Evolutionary conservation across 2,888 invertebrate genomes (phyloP).

Genomic region (Toxonevra muliebris): DNA sequence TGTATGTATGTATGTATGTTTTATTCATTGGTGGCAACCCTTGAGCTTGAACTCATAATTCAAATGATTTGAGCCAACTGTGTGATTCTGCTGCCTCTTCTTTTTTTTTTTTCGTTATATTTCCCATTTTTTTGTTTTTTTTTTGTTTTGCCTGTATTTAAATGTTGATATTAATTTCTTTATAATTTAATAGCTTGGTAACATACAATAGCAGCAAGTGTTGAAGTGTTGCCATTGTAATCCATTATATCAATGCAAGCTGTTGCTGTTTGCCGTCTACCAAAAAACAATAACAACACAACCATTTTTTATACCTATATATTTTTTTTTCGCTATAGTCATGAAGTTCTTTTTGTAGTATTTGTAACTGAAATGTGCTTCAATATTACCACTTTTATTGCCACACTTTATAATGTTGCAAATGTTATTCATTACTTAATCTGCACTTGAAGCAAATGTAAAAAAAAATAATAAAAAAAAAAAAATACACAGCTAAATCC

Average conservation of each 20-base stretch:
- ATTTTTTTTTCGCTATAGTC: not conserved
- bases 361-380: not conserved
- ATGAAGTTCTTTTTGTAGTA: not conserved
- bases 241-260: constrained; percentile 13
- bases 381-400: constrained; percentile 13
- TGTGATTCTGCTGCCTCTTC: too few species aligned
- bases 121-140: too few species aligned
- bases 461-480: constrained; percentile 1
- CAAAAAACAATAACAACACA: too few species aligned
- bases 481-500: constrained; percentile 18
- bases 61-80: not conserved
- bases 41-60: not conserved
- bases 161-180: too few species aligned
- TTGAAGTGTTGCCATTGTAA: not conserved
- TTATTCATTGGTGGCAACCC: not conserved
- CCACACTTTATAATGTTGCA: constrained; percentile 18
- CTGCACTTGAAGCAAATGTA: constrained; percentile 15
- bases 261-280: constrained; percentile 12
- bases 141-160: too few species aligned
- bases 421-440: constrained; percentile 35
- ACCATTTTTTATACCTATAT: too few species aligned
- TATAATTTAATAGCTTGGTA: too few species aligned
- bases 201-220: too few species aligned
- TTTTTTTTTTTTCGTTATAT: too few species aligned
- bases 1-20: not conserved